Evolutionary conservation across 2,797 vertebrate genomes (phyloP), one percentile per base, ranked within the genome.

Genomic region (Anabas testudineus): DNA sequence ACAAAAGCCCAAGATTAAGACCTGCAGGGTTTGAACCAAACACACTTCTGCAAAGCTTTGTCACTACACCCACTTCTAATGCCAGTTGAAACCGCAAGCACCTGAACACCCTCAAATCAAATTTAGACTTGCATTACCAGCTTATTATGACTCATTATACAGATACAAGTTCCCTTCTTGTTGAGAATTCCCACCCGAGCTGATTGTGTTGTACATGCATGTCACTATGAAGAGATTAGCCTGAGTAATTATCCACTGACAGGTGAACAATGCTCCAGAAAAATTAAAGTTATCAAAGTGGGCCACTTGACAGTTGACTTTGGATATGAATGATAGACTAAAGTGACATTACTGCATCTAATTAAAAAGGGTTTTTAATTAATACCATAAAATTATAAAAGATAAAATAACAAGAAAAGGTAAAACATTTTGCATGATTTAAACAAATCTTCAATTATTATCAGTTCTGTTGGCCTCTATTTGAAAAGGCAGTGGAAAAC

Each of bases 81-180:
- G 93, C 90, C 83, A 82, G 53, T 19, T 51, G 85, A 87, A 94
- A 94, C 92, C 94, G 76, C 93, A 93, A 92, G 82, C 92, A 93
- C 86, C 94, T 85, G 86, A 87, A 95, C 89, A 94, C 93, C 92
- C 94, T 95, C 93, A 95, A 95, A 96, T 93, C 96, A 96, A 95
- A 96, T 96, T 96, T 94, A 94, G 92, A 93, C 90, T 82, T 65
- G 86, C 86, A 87, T 90, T 95, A 91, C 83, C 88, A 42, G 87
- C 91, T 91, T 93, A 92, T 92, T 94, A 90, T 94, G 94, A 94
- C 92, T 95, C 94, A 94, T 87, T 88, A 90, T 94, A 94, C 91
- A 94, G 94, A 96, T 91, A 94, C 90, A 91, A 92, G 87, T 94
- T 93, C 89, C 93, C 95, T 91, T 95, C 92, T 74, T 88, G 86